These are phyloP conservation scores for Dastarcus helophoroides DNA, from an alignment of 2,888 invertebrate species.

Conservation along the genomic window DNA sequence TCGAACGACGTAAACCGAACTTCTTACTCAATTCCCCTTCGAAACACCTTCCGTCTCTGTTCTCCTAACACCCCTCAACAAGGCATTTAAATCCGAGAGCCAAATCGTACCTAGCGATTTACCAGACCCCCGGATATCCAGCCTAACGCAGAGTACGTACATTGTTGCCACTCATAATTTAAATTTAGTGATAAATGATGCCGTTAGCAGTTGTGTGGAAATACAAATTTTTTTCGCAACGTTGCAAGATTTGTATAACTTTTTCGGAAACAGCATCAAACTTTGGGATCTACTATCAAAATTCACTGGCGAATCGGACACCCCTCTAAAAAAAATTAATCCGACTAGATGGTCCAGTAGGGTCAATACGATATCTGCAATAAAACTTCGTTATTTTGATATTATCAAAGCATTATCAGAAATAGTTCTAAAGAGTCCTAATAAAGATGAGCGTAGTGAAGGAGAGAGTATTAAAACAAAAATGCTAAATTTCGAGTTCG, in stretches of 20 bases:
- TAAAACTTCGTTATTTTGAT: slow-evolving; percentile 18
- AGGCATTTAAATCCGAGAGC: no score
- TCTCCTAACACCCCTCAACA: no score
- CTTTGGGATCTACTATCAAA: slow-evolving; percentile 21
- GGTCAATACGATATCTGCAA: no score
- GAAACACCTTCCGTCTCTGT: no score
- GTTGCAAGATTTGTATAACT: slow-evolving; percentile 16
- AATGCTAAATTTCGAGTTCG: slow-evolving; percentile 16
- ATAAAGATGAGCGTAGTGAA: slow-evolving; percentile 10
- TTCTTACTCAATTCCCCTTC: no score
- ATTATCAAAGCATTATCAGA: slow-evolving; percentile 17
- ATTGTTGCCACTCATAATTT: slow-evolving; percentile 18
- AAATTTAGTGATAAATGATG: slow-evolving; percentile 19
- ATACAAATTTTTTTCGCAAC: slow-evolving; percentile 15
- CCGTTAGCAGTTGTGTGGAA: slow-evolving; percentile 13
- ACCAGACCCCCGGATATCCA: no score
- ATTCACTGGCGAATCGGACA: slow-evolving; percentile 17
- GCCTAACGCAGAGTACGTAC: slow-evolving; percentile 16
- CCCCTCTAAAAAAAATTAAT: slow-evolving; percentile 22
- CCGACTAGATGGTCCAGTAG: slow-evolving; percentile 25
- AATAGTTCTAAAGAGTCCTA: slow-evolving; percentile 15
- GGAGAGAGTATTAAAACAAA: slow-evolving; percentile 16
- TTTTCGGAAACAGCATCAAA: slow-evolving; percentile 21
- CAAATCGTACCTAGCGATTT: no score
- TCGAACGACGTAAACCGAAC: no score